Base-by-base conservation (phyloP, 2,113 vertebrate genomes). In the Mola mola region DNA sequence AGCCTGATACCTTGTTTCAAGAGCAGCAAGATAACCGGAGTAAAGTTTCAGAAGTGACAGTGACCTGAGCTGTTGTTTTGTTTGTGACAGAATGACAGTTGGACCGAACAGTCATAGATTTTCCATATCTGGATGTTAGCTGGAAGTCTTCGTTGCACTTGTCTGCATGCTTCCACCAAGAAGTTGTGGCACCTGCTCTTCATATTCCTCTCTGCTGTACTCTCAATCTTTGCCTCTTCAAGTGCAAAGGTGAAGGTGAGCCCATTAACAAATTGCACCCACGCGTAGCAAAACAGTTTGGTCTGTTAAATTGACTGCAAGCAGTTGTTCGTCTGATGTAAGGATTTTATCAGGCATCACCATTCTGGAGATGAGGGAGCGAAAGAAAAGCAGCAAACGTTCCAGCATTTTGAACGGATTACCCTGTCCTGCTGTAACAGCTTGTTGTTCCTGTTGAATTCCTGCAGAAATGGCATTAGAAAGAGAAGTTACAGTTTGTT, bases 171-270 rank as follows among this genome's bases (percentile, higher is more conserved):
- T 46, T 71, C 67, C 24, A 62, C 13, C 6, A 72, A 33, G n/a
- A 58, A 65, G 61, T 43, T 7, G 16, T n/a, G 7, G 36, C 53
- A 66, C 29, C 53, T 59, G 36, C 8, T 57, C 28, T 65, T 65
- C 11, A 51, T 53, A 24, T 53, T 37, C 12, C 2, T 55, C n/a
- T 55, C 34, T 25, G n/a, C n/a, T 0, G 10, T n/a, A 9, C 22
- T 53, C 13, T 38, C 33, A n/a, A n/a, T n/a, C n/a, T n/a, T n/a
- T n/a, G n/a, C n/a, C n/a, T n/a, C n/a, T n/a, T n/a, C n/a, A n/a
- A n/a, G n/a, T n/a, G n/a, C n/a, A n/a, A n/a, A n/a, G n/a, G n/a
- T n/a, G n/a, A n/a, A n/a, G n/a, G n/a, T n/a, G n/a, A n/a, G n/a
- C n/a, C n/a, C n/a, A n/a, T n/a, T n/a, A n/a, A n/a, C n/a, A n/a